Conservation (phyloP, 2,113 vertebrate genomes). For the Panthera tigris region DNA sequence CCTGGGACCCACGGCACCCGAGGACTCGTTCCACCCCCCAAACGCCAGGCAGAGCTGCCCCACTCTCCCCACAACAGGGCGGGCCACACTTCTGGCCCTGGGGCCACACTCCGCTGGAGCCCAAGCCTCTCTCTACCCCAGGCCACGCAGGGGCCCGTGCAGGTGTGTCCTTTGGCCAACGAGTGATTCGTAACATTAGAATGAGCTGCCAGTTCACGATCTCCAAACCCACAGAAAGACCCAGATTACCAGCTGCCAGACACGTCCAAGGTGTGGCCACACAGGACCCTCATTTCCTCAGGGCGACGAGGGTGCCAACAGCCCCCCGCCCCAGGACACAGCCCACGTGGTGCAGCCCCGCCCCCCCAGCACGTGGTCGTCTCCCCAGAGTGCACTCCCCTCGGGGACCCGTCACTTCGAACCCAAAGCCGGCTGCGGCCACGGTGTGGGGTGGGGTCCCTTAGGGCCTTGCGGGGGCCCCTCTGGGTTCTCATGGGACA, state of each 20-base stretch:
- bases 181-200: neutral
- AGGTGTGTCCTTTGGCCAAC: neutral
- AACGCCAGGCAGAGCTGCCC: neutral
- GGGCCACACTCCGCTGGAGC: neutral
- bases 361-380: fast-evolving
- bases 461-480: neutral
- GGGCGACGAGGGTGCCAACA: fast-evolving
- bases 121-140: too few species aligned
- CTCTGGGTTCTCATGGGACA: too few species aligned
- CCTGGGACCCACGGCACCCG: neutral
- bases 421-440: neutral
- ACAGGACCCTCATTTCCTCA: too few species aligned
- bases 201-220: neutral
- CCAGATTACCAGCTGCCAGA: neutral
- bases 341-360: neutral
- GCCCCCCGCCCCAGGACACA: neutral
- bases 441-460: neutral
- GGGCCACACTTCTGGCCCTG: neutral
- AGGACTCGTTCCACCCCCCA: neutral
- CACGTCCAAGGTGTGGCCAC: neutral
- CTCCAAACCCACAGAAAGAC: slow-evolving; percentile 15
- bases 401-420: neutral
- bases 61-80: neutral
- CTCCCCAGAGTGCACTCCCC: neutral
- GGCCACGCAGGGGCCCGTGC: neutral